phyloP scores from a whole-genome alignment of 2,797 vertebrate species.

The Melanotaenia maccullochi region DNA sequence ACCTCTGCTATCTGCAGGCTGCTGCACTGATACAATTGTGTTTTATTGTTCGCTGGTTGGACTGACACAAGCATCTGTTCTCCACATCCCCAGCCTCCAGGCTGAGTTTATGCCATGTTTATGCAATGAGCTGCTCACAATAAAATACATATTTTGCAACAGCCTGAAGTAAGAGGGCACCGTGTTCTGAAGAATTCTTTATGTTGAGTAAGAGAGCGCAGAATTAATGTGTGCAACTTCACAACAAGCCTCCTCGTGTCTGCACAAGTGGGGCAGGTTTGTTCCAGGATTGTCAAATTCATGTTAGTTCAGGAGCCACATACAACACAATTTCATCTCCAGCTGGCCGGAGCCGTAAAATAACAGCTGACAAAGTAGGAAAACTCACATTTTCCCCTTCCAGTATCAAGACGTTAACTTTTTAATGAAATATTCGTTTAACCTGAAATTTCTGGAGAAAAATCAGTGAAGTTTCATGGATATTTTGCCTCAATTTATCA shows the following conservation, averaged over 20 bases:
- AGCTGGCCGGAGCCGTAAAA: no score
- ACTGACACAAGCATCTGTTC: conserved; percentile 37
- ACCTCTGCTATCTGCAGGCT: conserved; percentile 45
- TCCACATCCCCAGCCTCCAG: conserved; percentile 26
- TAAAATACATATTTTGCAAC: conserved; percentile 2
- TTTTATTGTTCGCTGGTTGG: conserved; percentile 35
- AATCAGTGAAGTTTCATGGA: no score
- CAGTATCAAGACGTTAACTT: no score
- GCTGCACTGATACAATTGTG: conserved; percentile 32
- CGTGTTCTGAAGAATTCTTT: not conserved
- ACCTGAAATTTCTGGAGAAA: no score
- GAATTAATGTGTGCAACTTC: not conserved
- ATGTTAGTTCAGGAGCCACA: no score
- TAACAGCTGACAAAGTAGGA: no score
- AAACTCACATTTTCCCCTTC: no score
- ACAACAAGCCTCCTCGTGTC: not conserved
- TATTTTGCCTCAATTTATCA: no score
- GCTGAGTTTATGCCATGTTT: conserved; percentile 13
- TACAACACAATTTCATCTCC: no score
- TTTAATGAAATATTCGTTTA: no score
- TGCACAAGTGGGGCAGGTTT: not conserved
- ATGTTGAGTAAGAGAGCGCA: conserved; percentile 20
- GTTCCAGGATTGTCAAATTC: no score
- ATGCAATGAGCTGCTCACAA: conserved; percentile 14
- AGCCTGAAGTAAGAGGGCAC: not conserved